Conservation (phyloP, 2,797 vertebrate genomes). For the Microtus obscurus region DNA sequence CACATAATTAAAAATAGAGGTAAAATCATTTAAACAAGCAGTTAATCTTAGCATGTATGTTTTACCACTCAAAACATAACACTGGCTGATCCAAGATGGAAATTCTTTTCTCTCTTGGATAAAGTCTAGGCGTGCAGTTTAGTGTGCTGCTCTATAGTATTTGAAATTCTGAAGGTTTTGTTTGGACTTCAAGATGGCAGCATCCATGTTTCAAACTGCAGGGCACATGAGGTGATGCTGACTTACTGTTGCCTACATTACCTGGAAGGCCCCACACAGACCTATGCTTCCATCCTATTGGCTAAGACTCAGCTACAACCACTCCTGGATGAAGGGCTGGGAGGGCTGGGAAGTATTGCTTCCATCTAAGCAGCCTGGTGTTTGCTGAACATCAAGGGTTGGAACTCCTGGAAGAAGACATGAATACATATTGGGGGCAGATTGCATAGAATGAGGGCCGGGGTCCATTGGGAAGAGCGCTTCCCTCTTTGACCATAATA, state of each 20-base stretch:
- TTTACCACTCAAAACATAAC: neutral
- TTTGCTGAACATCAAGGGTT: neutral
- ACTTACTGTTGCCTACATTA: neutral
- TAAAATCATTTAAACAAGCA: neutral
- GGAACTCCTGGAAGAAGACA: neutral
- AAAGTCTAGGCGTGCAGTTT: neutral
- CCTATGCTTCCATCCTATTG: neutral
- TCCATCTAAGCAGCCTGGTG: neutral
- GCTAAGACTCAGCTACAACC: neutral
- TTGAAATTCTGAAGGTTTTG: neutral
- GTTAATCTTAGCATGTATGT: neutral
- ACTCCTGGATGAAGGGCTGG: neutral
- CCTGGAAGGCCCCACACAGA: neutral
- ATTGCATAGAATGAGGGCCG: neutral
- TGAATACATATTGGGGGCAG: neutral
- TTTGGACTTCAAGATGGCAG: neutral
- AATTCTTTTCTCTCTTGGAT: neutral
- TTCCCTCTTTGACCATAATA: neutral
- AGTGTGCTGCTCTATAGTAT: neutral
- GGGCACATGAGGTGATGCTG: neutral
- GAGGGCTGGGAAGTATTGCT: slow-evolving; percentile 22
- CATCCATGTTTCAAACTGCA: neutral
- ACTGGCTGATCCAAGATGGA: neutral
- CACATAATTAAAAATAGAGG: neutral
- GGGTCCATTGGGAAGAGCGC: neutral